Percentiles rank a stretch among this genome's conserved stretches.
Conservation (phyloP, 2,888 invertebrate species). For the Pantelozetes paolii region DNA sequence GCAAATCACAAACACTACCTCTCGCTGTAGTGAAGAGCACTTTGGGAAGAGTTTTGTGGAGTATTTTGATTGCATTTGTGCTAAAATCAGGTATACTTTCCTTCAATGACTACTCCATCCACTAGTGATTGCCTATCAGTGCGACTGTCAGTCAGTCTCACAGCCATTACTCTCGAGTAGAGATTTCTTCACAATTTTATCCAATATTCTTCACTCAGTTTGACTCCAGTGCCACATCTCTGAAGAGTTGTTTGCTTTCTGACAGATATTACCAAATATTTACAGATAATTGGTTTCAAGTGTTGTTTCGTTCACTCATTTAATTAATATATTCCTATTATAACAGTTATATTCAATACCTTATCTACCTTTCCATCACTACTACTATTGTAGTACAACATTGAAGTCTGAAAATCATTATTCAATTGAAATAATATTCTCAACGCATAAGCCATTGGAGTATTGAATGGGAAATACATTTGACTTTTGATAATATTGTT, state of each 20-base stretch:
- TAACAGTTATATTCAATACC: too few species aligned
- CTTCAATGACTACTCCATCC: not conserved
- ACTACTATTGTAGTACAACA: too few species aligned
- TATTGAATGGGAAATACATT: not conserved
- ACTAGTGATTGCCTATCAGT: not conserved
- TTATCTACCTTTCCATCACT: too few species aligned
- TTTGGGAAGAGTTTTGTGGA: not conserved
- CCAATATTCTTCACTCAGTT: not conserved
- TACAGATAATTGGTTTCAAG: not conserved
- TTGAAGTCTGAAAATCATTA: too few species aligned
- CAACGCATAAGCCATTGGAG: not conserved
- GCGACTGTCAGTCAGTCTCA: slow-evolving; percentile 14
- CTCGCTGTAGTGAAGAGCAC: too few species aligned
- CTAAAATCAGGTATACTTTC: not conserved
- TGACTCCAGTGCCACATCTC: not conserved
- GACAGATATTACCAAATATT: not conserved
- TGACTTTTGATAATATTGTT: not conserved
- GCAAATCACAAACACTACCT: too few species aligned
- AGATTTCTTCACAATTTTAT: not conserved
- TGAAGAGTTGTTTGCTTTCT: not conserved
- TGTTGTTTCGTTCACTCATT: too few species aligned
- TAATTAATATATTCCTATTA: too few species aligned
- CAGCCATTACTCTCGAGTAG: not conserved
- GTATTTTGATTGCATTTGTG: not conserved
- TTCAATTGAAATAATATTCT: not conserved